Base-by-base conservation (phyloP, 2,797 vertebrate genomes). In the Enteromius afrohamiltoni region DNA sequence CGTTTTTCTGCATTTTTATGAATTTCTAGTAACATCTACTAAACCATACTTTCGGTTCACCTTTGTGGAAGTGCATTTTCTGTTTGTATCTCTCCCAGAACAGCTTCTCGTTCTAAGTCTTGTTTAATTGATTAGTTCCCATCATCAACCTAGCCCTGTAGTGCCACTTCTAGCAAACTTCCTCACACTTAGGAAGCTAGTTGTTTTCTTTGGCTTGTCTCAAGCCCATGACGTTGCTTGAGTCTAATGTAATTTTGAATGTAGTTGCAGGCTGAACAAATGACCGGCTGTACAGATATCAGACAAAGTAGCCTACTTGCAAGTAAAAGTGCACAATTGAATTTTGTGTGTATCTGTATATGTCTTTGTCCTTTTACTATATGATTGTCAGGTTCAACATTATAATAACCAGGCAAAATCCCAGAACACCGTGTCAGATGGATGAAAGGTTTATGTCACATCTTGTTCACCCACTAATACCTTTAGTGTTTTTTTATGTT, bases 381-480 rank as follows among this genome's bases (percentile, higher is more conserved):
- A 29, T 62, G 16, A 64, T 64, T 64, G 14, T 31, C 26, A 29
- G 3, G 26, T 64, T 31, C 8, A 31, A 64, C 2, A 64, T 62
- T 62, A 29, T 8, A 64, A 64, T 17, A 64, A 31, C 2, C 60
- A 17, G 14, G 6, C 26, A 64, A 29, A 62, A 62, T 62, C 60
- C 23, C 1, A 62, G 26, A 29, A 29, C 60, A 64, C 14, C 3
- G 55, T 58, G 10, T 58, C n/a, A 58, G 29, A 31, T 31, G 14
- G 60, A 16, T 62, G 14, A 62, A n/a, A n/a, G 8, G 53, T 58
- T 4, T 58, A 45, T 82, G 49, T 79, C 82, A 74, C 58, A 49
- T 58, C 34, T 29, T 19, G 37, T 31, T 42, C 51, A 58, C 45
- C 14, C 58, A 34, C 62, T 70, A 31, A 60, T 37, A 55, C 26